Evolutionary conservation across 2,113 vertebrate genomes (phyloP).

Genomic region (Lagopus leucura): DNA sequence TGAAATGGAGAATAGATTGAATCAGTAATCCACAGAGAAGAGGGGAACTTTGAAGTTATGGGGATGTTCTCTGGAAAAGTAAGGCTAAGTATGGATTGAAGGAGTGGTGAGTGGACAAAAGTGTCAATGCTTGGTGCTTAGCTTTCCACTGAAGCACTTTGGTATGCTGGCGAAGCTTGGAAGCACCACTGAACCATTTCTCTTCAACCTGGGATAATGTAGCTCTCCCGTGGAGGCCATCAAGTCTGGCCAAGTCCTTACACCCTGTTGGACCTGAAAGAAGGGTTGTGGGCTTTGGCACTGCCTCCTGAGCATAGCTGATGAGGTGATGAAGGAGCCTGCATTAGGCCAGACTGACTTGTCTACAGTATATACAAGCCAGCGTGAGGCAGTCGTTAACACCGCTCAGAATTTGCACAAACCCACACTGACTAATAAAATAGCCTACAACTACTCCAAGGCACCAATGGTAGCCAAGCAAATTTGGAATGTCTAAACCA

Average conservation of each 20-base stretch:
- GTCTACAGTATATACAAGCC: background rate
- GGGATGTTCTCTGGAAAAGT: background rate
- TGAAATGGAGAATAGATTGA: background rate
- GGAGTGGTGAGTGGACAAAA: background rate
- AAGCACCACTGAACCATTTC: background rate
- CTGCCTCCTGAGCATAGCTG: background rate
- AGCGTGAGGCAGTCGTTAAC: too few relatives aligned
- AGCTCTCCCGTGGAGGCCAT: background rate
- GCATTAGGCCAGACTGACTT: background rate
- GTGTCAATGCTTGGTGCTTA: background rate
- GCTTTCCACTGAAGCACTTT: background rate
- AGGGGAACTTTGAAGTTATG: background rate
- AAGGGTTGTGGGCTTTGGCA: background rate
- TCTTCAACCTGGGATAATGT: background rate
- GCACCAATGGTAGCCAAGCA: constrained; percentile 54
- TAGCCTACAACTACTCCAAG: constrained; percentile 58
- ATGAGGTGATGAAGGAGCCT: constrained; percentile 26
- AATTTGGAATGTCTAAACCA: constrained; percentile 52
- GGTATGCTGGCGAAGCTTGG: background rate
- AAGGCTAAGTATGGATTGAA: background rate
- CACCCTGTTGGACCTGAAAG: background rate
- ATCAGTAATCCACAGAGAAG: background rate
- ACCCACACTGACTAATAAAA: constrained; percentile 51
- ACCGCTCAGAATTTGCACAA: constrained; percentile 5
- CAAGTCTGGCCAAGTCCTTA: background rate